Base-by-base conservation (phyloP, 2,797 vertebrate species). In the Muscicapa comitata region DNA sequence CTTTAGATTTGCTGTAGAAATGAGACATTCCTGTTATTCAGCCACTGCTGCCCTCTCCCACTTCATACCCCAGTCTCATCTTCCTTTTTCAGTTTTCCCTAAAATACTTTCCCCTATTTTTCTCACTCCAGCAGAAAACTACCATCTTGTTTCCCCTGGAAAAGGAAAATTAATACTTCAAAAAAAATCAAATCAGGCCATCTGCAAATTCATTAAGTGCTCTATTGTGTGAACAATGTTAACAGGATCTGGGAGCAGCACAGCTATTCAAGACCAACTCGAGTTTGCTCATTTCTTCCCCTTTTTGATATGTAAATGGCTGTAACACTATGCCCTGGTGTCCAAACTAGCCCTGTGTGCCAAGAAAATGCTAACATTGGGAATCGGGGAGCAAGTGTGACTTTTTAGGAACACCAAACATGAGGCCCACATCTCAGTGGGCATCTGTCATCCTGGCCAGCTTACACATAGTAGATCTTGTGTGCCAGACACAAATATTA, bases 321-420 rank as follows among this genome's bases (percentile, higher is more conserved):
- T 17, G 12, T 50, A 80, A 54, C 21, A 3, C 29, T 25, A 57
- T 45, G 7, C 33, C 45, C 21, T 3, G 15, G 57, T 28, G 48
- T 17, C 42, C 40, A 15, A 23, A 45, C 12, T 71, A 42, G 28
- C 25, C 25, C 47, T 26, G 47, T 7, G 51, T 17, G 72, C 40
- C 68, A 26, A 33, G 2, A 25, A 79, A 84, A 76, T 16, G 38
- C 31, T 58, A 21, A 31, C 9, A 2, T 0, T 0, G 10, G 50
- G 6, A 63, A 68, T 7, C n/a, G 33, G 40, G 37, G 16, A 73
- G 35, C n/a, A 90, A 47, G 17, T 8, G 15, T 2, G n/a, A 54
- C 37, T 42, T 62, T 50, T 79, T 8, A 13, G 21, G 23, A 89
- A 70, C 26, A 75, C 17, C 2, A 3, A 63, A 25, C 13, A 23